Evolutionary conservation across 2,888 invertebrate species (phyloP).

Genomic region (Clistopyga incitator): DNA sequence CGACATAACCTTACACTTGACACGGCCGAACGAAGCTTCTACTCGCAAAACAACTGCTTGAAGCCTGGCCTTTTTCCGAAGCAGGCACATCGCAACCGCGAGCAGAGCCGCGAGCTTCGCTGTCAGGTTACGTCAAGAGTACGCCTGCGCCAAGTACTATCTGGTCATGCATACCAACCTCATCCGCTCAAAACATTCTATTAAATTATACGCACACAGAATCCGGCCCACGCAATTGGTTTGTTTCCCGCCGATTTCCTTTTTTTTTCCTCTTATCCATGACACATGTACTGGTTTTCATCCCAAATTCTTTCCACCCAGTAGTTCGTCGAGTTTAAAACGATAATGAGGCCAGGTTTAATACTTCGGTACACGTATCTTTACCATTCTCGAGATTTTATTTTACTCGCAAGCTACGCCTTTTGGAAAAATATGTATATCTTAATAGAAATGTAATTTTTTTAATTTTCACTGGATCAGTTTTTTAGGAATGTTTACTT

Average conservation of each 20-base stretch:
- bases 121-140: slow-evolving; percentile 10
- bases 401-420: no score
- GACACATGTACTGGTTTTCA: no score
- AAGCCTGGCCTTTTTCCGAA: slow-evolving; percentile 49
- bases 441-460: no score
- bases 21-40: slow-evolving; percentile 62
- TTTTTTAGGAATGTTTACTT: no score
- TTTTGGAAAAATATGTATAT: no score
- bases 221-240: background rate
- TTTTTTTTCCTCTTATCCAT: background rate
- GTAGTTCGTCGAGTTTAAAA: no score
- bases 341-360: no score
- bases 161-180: background rate
- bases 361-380: no score
- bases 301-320: no score
- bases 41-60: slow-evolving; percentile 70
- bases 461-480: no score
- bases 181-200: background rate
- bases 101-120: slow-evolving; percentile 61
- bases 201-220: background rate
- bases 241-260: background rate
- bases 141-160: slow-evolving; percentile 2
- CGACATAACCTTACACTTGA: slow-evolving; percentile 73
- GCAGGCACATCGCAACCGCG: slow-evolving; percentile 58
- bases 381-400: no score